Conservation (phyloP, 2,888 invertebrate genomes). For the Vandiemenella viatica region DNA sequence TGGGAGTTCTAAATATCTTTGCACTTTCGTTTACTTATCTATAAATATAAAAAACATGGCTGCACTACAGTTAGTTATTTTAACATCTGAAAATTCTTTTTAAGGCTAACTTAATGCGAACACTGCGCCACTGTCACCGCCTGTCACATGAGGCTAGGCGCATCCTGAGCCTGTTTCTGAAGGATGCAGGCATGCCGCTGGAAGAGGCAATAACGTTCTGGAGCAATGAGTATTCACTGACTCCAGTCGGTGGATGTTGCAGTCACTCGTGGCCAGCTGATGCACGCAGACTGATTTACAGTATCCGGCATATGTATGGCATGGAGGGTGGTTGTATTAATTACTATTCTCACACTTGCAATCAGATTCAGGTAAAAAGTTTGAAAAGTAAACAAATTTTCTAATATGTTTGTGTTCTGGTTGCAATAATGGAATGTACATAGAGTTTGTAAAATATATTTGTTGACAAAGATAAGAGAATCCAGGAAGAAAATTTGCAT, state of each 20-base stretch:
- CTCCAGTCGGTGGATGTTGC: slow-evolving; percentile 32
- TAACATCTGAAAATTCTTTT: too few relatives aligned
- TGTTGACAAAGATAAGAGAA: too few relatives aligned
- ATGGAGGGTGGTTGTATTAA: slow-evolving; percentile 48
- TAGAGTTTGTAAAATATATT: too few relatives aligned
- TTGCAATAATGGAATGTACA: too few relatives aligned
- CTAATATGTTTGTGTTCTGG: too few relatives aligned
- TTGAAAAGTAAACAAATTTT: too few relatives aligned
- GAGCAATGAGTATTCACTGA: slow-evolving; percentile 44
- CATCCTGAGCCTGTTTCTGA: slow-evolving; percentile 51
- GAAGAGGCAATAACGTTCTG: slow-evolving; percentile 48
- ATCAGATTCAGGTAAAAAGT: slow-evolving; percentile 42
- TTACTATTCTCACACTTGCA: slow-evolving; percentile 44
- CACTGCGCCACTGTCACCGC: slow-evolving; percentile 40
- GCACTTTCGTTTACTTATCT: too few relatives aligned
- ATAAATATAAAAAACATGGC: too few relatives aligned
- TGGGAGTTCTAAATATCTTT: too few relatives aligned
- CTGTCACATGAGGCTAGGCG: slow-evolving; percentile 48
- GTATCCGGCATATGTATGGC: slow-evolving; percentile 56
- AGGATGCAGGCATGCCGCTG: slow-evolving; percentile 52
- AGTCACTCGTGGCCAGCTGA: slow-evolving; percentile 47
- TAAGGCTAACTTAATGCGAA: too few relatives aligned
- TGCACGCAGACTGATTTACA: slow-evolving; percentile 46
- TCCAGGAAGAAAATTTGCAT: too few relatives aligned
- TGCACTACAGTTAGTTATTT: too few relatives aligned